phyloP scores from a whole-genome alignment of 2,113 vertebrate genomes.

The Leuciscus idus region DNA sequence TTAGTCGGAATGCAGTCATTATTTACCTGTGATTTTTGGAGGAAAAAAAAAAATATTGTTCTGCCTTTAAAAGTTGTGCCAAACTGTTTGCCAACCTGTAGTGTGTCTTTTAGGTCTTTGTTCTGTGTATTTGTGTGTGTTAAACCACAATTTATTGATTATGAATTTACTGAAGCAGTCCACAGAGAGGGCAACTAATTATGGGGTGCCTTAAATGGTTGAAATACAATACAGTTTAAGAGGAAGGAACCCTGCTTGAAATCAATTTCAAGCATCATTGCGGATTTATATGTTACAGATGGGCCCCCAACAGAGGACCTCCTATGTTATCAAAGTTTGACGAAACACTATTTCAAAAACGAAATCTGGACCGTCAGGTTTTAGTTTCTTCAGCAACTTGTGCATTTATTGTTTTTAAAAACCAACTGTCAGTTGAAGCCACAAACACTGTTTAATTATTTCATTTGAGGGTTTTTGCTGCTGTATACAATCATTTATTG shows the following conservation, averaged over 20 bases:
- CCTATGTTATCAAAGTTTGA: slow-evolving; percentile 28
- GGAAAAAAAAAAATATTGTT: slow-evolving; percentile 57
- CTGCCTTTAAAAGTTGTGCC: slow-evolving; percentile 79
- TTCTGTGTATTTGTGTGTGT: slow-evolving; percentile 57
- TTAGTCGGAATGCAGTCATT: slow-evolving; percentile 66
- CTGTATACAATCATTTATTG: slow-evolving; percentile 64
- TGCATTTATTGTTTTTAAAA: slow-evolving; percentile 36
- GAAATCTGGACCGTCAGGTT: not conserved
- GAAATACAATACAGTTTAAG: slow-evolving; percentile 39
- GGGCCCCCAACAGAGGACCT: slow-evolving; percentile 27
- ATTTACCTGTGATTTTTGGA: slow-evolving; percentile 69
- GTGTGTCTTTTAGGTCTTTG: slow-evolving; percentile 59
- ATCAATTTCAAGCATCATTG: slow-evolving; percentile 34
- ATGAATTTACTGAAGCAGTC: slow-evolving; percentile 28
- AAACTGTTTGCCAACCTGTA: slow-evolving; percentile 75
- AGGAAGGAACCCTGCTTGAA: slow-evolving; percentile 32
- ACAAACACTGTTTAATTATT: slow-evolving; percentile 22
- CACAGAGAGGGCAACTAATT: slow-evolving; percentile 43
- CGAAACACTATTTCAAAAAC: not conserved
- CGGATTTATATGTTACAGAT: slow-evolving; percentile 38
- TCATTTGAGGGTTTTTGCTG: slow-evolving; percentile 65
- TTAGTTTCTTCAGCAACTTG: slow-evolving; percentile 28
- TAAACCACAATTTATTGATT: slow-evolving; percentile 50
- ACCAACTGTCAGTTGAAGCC: slow-evolving; percentile 27
- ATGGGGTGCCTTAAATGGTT: slow-evolving; percentile 40